Evolutionary conservation across 1,140 invertebrate genomes (phyloP), one percentile per base, ranked within the genome.

Genomic region (Batillaria attramentaria): DNA sequence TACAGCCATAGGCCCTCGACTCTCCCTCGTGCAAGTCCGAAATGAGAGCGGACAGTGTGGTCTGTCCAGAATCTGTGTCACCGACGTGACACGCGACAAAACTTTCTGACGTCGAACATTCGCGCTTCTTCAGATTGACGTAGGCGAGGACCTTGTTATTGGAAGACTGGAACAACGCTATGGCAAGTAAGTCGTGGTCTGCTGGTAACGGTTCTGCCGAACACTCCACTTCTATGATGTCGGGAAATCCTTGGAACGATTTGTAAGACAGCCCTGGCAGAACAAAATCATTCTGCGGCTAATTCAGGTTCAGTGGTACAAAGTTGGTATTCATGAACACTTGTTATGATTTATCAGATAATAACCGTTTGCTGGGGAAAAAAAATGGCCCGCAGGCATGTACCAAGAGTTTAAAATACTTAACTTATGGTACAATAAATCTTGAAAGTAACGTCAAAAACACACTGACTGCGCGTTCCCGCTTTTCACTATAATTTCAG

Each of bases 1-100:
- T 70, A 24, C 68, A 70, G 16, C 68, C 68, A 42, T 70, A 70
- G 24, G 37, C 68, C 39, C 68, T 41, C 68, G 68, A 70, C 39
- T 70, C 31, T 37, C 68, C 68, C 68, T 70, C 68, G 39, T 35
- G 37, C 5, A 70, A 28, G 42, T 70, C 68, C 31, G 8, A 33
- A 20, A 70, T 39, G 20, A 70, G 41, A 42, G 68, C 68, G 18
- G 20, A 42, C 68, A 70, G 68, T 20, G 20, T 16, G 24, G 31
- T 70, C 10, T 42, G 16, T 42, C 68, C 24, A 18, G 68, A n/a
- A 24, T 70, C 68, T 8, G 37, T 70, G 0, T 39, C 68, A 42
- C 42, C 68, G 24, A 70, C 13, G 0, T 70, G 37, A 42, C 68
- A 70, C 5, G 68, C 37, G 13, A 70, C 39, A 39, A 37, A 70